Evolutionary conservation across 2,797 vertebrate genomes (phyloP).

Genomic region (Notolabrus celidotus): DNA sequence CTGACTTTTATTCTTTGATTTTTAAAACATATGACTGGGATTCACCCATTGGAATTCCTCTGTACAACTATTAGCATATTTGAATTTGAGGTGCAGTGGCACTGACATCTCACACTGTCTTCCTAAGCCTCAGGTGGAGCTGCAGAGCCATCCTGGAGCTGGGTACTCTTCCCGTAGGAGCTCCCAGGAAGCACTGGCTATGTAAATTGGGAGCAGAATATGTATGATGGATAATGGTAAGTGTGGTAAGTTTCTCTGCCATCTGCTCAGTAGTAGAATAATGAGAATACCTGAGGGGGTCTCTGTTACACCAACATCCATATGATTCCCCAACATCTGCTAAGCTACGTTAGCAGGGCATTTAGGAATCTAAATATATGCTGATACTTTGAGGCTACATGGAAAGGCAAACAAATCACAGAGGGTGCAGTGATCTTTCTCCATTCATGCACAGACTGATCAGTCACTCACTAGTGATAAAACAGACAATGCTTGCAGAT

Average conservation of each 20-base stretch:
- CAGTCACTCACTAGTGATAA: constrained; percentile 37
- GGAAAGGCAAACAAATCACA: constrained; percentile 61
- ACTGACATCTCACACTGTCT: constrained; percentile 76
- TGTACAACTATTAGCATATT: constrained; percentile 75
- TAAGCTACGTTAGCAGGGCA: constrained; percentile 69
- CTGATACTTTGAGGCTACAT: constrained; percentile 59
- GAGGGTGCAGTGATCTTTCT: constrained; percentile 46
- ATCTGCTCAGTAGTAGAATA: constrained; percentile 82
- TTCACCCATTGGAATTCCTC: constrained; percentile 56
- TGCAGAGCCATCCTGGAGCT: constrained; percentile 57
- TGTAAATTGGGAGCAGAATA: constrained; percentile 81
- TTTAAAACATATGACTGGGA: constrained; percentile 56
- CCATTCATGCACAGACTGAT: constrained; percentile 46
- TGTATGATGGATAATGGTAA: constrained; percentile 81
- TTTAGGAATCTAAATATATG: constrained; percentile 76
- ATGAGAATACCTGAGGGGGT: constrained; percentile 86
- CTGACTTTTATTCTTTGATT: constrained; percentile 25
- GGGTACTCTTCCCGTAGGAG: constrained; percentile 62
- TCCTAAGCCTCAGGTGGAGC: constrained; percentile 75
- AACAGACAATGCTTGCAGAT: constrained; percentile 50
- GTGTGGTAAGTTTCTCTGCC: constrained; percentile 75
- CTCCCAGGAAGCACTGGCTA: constrained; percentile 58
- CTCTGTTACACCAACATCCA: constrained; percentile 80
- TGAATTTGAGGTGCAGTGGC: constrained; percentile 76
- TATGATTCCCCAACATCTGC: constrained; percentile 84